These are phyloP conservation scores for Chymomyza procnemis DNA, from an alignment of 2,888 invertebrate genomes.

Conservation along the genomic window DNA sequence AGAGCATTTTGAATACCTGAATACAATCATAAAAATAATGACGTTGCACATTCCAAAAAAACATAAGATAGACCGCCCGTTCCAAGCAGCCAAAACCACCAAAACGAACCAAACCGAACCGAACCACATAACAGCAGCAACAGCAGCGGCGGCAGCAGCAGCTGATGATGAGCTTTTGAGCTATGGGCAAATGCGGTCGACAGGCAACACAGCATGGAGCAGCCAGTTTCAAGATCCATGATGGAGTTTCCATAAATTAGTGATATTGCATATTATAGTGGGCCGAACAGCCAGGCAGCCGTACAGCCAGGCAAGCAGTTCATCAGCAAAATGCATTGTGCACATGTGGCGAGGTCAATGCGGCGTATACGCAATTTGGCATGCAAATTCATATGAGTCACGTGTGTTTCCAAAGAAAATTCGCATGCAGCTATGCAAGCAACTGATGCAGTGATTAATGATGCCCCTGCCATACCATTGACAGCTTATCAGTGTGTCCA, in stretches of 20 bases:
- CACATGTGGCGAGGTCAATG: conserved; percentile 49
- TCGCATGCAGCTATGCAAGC: conserved; percentile 19
- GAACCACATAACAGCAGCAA: neutral
- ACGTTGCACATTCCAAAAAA: conserved; percentile 76
- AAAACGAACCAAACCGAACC: conserved; percentile 1
- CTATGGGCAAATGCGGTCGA: conserved; percentile 18
- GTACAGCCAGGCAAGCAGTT: neutral
- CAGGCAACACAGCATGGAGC: conserved; percentile 51
- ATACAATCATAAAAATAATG: conserved; percentile 76
- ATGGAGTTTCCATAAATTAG: conserved; percentile 62
- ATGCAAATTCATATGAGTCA: conserved; percentile 34
- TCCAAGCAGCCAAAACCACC: neutral
- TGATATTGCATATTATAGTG: conserved; percentile 67
- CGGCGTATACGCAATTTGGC: conserved; percentile 66
- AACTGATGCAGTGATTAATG: conserved; percentile 65
- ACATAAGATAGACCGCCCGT: conserved; percentile 30
- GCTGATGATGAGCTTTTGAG: conserved; percentile 42
- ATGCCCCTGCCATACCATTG: conserved; percentile 52
- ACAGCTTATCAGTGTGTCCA: conserved; percentile 58
- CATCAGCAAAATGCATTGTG: neutral
- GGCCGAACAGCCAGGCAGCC: conserved; percentile 9
- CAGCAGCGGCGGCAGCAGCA: conserved; percentile 11
- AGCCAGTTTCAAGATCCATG: conserved; percentile 8
- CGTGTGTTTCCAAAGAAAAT: conserved; percentile 52
- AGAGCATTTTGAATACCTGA: conserved; percentile 71